Evolutionary conservation across 2,888 invertebrate species (phyloP).

Genomic region (Cheilosia pagana): DNA sequence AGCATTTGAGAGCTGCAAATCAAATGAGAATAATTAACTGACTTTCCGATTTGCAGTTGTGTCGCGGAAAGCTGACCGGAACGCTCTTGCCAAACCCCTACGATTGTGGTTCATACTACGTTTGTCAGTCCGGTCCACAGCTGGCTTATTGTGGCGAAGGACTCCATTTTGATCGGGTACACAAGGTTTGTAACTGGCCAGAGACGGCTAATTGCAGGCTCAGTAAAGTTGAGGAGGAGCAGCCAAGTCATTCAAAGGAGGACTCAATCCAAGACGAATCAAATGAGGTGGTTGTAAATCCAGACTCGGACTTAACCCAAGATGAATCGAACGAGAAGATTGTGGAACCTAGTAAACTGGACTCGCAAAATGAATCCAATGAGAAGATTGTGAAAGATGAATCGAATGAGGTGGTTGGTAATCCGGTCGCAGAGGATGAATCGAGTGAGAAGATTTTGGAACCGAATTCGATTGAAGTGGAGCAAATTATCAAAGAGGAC

Average conservation of each 20-base stretch:
- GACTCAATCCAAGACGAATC: too few relatives aligned
- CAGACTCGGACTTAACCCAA: neutral
- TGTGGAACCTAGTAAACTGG: too few relatives aligned
- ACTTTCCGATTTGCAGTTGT: conserved; percentile 26
- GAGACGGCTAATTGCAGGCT: conserved; percentile 77
- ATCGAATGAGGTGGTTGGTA: too few relatives aligned
- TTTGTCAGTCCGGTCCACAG: conserved; percentile 77
- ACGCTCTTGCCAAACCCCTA: conserved; percentile 77
- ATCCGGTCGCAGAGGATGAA: too few relatives aligned
- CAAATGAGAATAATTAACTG: neutral
- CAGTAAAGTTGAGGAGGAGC: conserved; percentile 29
- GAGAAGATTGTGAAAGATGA: too few relatives aligned
- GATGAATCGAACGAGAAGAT: too few relatives aligned
- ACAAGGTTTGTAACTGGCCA: conserved; percentile 78
- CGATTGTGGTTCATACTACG: conserved; percentile 79
- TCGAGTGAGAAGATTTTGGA: too few relatives aligned
- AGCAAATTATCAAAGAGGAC: too few relatives aligned
- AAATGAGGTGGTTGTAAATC: too few relatives aligned
- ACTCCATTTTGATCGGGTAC: conserved; percentile 78
- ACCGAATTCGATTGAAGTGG: too few relatives aligned
- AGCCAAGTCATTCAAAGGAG: neutral
- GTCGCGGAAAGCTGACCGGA: conserved; percentile 31
- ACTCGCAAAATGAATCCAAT: too few relatives aligned
- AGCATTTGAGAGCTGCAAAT: neutral
- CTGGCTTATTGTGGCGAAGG: conserved; percentile 77